Percentiles rank a stretch among this genome's conserved stretches.
Evolutionary conservation across 2,888 invertebrate species (phyloP).

Genomic region (Chymomyza amoena): DNA sequence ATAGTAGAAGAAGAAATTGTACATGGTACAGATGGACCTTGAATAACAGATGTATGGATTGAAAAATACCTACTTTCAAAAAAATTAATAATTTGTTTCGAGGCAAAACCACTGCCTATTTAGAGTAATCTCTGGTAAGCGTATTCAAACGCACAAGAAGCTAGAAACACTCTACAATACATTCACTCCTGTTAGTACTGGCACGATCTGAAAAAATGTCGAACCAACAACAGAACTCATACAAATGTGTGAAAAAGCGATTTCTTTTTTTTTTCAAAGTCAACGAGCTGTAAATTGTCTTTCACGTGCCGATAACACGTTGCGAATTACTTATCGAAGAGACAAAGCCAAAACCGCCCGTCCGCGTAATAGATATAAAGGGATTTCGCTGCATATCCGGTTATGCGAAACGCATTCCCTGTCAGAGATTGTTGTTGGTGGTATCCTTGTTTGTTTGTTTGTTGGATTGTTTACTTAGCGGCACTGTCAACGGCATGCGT

Average conservation of each 20-base stretch:
- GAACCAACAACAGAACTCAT: neutral
- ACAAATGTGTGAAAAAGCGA: conserved; percentile 18
- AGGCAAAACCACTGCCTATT: too few relatives aligned
- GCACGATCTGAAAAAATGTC: neutral
- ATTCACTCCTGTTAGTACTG: neutral
- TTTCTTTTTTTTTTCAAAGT: conserved; percentile 13
- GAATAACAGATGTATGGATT: too few relatives aligned
- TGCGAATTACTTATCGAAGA: conserved; percentile 32
- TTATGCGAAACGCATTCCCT: conserved; percentile 21
- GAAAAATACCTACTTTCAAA: too few relatives aligned
- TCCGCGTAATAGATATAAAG: conserved; percentile 63
- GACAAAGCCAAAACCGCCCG: conserved; percentile 26
- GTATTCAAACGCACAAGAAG: too few relatives aligned
- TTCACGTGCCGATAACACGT: conserved; percentile 30
- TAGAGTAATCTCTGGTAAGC: too few relatives aligned
- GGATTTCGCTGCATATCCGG: conserved; percentile 46
- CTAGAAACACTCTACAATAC: neutral
- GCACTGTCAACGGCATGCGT: neutral
- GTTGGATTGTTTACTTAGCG: conserved; percentile 36
- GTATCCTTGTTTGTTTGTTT: conserved; percentile 39
- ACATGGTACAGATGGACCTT: too few relatives aligned
- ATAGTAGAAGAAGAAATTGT: too few relatives aligned
- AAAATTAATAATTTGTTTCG: too few relatives aligned
- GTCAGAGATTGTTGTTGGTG: conserved; percentile 5
- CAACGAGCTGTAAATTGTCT: conserved; percentile 4